These are phyloP conservation scores for Drosophila helvetica DNA, from an alignment of 2,888 invertebrate species.

Conservation along the genomic window DNA sequence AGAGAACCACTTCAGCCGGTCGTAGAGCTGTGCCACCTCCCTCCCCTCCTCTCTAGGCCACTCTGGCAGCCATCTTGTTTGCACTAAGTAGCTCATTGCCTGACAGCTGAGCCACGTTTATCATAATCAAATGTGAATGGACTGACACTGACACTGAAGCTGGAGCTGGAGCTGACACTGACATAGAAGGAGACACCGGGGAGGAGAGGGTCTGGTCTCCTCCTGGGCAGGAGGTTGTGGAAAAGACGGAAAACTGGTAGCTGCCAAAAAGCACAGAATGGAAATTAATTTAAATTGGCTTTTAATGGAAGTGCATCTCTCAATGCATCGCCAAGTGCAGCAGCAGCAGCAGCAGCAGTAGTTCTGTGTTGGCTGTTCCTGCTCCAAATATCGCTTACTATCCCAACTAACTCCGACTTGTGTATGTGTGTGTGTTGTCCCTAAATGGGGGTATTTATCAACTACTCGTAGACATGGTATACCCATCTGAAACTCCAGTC, in stretches of 20 bases:
- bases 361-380: slow-evolving; percentile 28
- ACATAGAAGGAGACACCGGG: slow-evolving; percentile 18
- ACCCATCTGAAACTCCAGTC: slow-evolving; percentile 4
- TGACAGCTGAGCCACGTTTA: slow-evolving; percentile 82
- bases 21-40: slow-evolving; percentile 6
- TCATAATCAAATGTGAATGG: slow-evolving; percentile 81
- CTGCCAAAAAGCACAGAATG: slow-evolving; percentile 76
- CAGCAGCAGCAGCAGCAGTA: background rate
- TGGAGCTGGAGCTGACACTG: slow-evolving; percentile 11
- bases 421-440: slow-evolving; percentile 63
- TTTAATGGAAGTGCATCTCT: slow-evolving; percentile 84
- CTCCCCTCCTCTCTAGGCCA: background rate
- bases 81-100: slow-evolving; percentile 68
- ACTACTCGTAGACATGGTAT: slow-evolving; percentile 49
- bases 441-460: slow-evolving; percentile 76
- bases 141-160: slow-evolving; percentile 53
- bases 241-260: slow-evolving; percentile 43
- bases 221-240: background rate
- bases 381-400: slow-evolving; percentile 67
- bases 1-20: slow-evolving; percentile 40
- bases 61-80: slow-evolving; percentile 63
- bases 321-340: slow-evolving; percentile 69
- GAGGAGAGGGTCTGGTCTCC: background rate
- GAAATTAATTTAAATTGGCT: slow-evolving; percentile 84
- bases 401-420: slow-evolving; percentile 69